Base-by-base conservation (phyloP, 2,113 vertebrate species). In the Dipodomys spectabilis region DNA sequence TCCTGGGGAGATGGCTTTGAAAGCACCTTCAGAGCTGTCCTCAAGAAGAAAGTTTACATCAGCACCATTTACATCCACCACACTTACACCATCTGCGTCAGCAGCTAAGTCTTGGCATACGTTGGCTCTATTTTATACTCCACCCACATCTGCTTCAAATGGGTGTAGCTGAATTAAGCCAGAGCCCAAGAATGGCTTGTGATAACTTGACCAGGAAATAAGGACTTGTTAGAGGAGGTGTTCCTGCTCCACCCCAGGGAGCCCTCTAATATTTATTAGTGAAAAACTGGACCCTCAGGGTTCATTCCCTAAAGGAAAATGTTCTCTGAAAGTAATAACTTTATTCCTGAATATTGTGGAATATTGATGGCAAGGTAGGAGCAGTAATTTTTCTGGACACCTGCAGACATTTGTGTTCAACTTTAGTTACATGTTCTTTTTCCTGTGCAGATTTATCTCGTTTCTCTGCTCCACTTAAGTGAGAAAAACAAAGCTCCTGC, bases 81-180 rank as follows among this genome's bases (percentile, higher is more conserved):
- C 5, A 57, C 92, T 96, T 86, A 89, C 92, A 97, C 97, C 93
- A 75, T 95, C 93, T 91, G 94, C 96, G 96, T 98, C 97, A 98
- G 98, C 98, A 98, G 68, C 92, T 92, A 90, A 96, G 97, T 88
- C 90, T 90, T 92, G 86, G 74, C 75, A 90, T 65, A 94, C 97
- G 98, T 98, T 98, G 97, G 97, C 98, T 97, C 97, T 97, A 82
- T 95, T 97, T 95, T 90, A 92, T 96, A 82, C 75, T 12, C n/a
- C 95, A 45, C 77, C 93, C 92, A 53, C 39, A 62, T 22, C 15
- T 16, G 20, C 60, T 94, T 53, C 86, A 96, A 97, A 96, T 96
- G 90, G 74, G 68, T 92, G 80, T 82, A 92, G 83, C 95, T 97
- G 97, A 98, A 98, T 98, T 98, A 98, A 84, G 90, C 94, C 73